These are phyloP conservation scores for Pogonocherus hispidulus DNA, from an alignment of 2,888 invertebrate species.

Conservation along the genomic window DNA sequence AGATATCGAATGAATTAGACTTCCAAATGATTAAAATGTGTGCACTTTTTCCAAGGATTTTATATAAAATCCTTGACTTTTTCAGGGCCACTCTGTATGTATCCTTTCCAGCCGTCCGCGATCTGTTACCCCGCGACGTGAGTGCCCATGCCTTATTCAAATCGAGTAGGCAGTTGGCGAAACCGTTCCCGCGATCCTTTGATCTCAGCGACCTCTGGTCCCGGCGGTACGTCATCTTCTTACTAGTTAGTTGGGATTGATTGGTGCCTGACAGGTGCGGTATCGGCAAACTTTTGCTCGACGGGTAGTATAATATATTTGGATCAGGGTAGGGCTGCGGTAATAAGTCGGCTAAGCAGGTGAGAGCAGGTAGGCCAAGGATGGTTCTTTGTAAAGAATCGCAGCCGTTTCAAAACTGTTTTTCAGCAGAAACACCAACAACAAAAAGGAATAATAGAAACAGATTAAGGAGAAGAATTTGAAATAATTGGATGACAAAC, in stretches of 20 bases:
- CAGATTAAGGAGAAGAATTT: no score
- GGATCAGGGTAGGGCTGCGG: conserved; percentile 23
- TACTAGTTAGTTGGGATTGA: conserved; percentile 47
- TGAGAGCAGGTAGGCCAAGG: neutral
- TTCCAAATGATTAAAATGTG: no score
- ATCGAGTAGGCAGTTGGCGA: conserved; percentile 4
- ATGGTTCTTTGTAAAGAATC: neutral
- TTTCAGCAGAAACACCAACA: no score
- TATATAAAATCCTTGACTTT: no score
- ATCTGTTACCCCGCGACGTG: conserved; percentile 1
- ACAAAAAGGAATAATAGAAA: no score
- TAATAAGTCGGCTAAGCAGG: neutral
- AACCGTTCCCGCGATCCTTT: conserved; percentile 20
- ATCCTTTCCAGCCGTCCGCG: neutral
- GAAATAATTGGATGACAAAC: no score
- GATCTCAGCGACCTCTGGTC: conserved; percentile 17
- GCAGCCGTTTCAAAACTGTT: no score
- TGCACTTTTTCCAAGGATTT: no score
- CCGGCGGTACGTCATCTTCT: conserved; percentile 41
- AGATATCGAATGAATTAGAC: no score
- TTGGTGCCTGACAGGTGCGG: conserved; percentile 43
- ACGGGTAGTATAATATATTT: conserved; percentile 28
- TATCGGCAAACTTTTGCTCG: conserved; percentile 41
- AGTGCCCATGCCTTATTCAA: conserved; percentile 4
- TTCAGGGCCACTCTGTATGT: neutral